phyloP scores from a whole-genome alignment of 2,797 vertebrate species.

The Pogoniulus pusillus region DNA sequence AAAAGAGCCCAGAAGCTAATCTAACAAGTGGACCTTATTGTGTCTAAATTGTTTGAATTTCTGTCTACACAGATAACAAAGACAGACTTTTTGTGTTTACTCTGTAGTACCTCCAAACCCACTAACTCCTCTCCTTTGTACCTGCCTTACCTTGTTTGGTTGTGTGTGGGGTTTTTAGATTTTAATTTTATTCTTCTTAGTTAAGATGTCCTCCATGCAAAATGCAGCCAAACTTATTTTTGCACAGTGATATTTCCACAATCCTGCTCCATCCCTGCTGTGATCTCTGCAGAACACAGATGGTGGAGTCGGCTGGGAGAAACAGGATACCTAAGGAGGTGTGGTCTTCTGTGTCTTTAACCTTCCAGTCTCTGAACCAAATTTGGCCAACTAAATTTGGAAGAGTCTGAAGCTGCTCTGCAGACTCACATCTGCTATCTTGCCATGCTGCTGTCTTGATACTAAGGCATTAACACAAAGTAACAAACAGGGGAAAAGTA shows the following conservation, averaged over 20 bases:
- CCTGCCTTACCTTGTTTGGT: not conserved
- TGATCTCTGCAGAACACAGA: not conserved
- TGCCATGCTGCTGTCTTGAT: not conserved
- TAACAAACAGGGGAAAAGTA: not conserved
- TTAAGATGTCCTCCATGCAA: not conserved
- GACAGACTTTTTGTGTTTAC: not conserved
- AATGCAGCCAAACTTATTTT: not conserved
- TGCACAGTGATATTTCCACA: fast-evolving
- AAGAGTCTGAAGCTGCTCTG: not conserved
- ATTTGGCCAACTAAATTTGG: not conserved
- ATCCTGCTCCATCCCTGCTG: not conserved
- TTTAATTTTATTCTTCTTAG: not conserved
- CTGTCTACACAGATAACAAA: not conserved
- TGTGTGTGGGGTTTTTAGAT: not conserved
- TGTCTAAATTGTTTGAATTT: not conserved
- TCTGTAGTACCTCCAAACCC: not conserved
- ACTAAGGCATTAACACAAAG: not conserved
- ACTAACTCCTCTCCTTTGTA: not conserved
- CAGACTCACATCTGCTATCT: not conserved
- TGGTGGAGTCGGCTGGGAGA: not conserved
- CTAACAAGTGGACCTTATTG: not conserved
- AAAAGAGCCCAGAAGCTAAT: not conserved
- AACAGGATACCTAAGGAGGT: not conserved
- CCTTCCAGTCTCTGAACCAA: not conserved
- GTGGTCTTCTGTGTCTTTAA: not conserved